Percentiles rank a stretch among this genome's conserved stretches.
Conservation (phyloP, 2,888 invertebrate species). For the Anagyrus pseudococci region DNA sequence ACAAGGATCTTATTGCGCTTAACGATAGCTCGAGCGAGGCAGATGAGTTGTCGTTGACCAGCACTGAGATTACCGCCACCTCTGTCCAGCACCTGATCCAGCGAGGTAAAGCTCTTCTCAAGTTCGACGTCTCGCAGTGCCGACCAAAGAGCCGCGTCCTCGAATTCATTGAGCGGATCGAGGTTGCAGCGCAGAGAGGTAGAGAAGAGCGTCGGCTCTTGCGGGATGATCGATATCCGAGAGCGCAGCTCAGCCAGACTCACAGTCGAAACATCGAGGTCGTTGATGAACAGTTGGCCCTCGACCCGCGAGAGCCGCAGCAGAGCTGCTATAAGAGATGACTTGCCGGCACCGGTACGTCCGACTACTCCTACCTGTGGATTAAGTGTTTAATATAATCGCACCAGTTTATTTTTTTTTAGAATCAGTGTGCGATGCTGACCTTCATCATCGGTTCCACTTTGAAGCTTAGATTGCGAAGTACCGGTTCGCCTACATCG, state of each 20-base stretch:
- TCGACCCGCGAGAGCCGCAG: slow-evolving; percentile 80
- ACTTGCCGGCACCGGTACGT: slow-evolving; percentile 86
- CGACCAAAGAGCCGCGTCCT: slow-evolving; percentile 84
- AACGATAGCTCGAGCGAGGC: slow-evolving; percentile 87
- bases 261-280: slow-evolving; percentile 71
- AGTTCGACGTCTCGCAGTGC: slow-evolving; percentile 79
- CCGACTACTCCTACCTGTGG: slow-evolving; percentile 64
- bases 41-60: slow-evolving; percentile 87
- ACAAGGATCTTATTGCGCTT: slow-evolving; percentile 84
- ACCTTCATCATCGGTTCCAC: slow-evolving; percentile 1
- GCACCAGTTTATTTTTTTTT: neutral
- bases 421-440: neutral
- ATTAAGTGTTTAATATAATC: neutral
- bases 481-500: neutral
- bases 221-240: slow-evolving; percentile 89
- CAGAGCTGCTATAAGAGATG: slow-evolving; percentile 80
- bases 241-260: slow-evolving; percentile 78
- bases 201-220: slow-evolving; percentile 87
- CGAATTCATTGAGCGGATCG: slow-evolving; percentile 80
- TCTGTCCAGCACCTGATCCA: slow-evolving; percentile 75
- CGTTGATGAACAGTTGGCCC: slow-evolving; percentile 80
- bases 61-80: slow-evolving; percentile 82
- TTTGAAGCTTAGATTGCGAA: neutral
- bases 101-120: slow-evolving; percentile 70
- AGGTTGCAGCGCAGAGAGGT: slow-evolving; percentile 82